Percentiles rank a stretch among this genome's conserved stretches.
Evolutionary conservation across 2,888 invertebrate genomes (phyloP).

Genomic region (Strigamia transsilvanica): DNA sequence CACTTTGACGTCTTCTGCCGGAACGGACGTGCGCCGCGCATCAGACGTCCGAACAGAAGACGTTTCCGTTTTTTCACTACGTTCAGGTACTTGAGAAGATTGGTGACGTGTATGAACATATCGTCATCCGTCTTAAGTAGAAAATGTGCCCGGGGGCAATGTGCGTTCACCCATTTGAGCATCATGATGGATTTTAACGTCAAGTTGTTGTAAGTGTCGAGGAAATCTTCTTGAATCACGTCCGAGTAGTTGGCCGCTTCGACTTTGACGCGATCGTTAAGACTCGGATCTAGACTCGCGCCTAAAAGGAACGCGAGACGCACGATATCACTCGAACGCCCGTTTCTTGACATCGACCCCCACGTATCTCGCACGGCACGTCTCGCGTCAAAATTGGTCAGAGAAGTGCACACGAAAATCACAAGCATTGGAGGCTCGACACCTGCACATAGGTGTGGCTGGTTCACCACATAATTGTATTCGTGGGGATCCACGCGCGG

Average conservation of each 20-base stretch:
- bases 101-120: conserved; percentile 59
- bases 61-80: conserved; percentile 40
- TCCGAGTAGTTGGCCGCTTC: conserved; percentile 58
- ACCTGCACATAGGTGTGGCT: conserved; percentile 24
- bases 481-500: conserved; percentile 54
- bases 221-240: conserved; percentile 58
- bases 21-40: conserved; percentile 58
- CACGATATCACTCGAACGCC: conserved; percentile 60
- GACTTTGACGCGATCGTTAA: conserved; percentile 53
- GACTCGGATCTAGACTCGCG: conserved; percentile 46
- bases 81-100: conserved; percentile 57
- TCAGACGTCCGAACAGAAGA: conserved; percentile 58
- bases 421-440: conserved; percentile 10
- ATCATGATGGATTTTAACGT: conserved; percentile 59
- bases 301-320: conserved; percentile 57
- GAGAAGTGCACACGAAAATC: conserved; percentile 51
- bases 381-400: conserved; percentile 55
- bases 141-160: conserved; percentile 57
- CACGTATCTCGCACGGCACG: conserved; percentile 60
- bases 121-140: conserved; percentile 60
- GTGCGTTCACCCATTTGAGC: conserved; percentile 58
- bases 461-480: conserved; percentile 53
- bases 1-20: conserved; percentile 58
- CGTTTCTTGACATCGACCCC: conserved; percentile 57
- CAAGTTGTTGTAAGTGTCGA: conserved; percentile 59